These are phyloP conservation scores for Calephelis virginiensis DNA, from an alignment of 1,140 invertebrate genomes.

Conservation along the genomic window DNA sequence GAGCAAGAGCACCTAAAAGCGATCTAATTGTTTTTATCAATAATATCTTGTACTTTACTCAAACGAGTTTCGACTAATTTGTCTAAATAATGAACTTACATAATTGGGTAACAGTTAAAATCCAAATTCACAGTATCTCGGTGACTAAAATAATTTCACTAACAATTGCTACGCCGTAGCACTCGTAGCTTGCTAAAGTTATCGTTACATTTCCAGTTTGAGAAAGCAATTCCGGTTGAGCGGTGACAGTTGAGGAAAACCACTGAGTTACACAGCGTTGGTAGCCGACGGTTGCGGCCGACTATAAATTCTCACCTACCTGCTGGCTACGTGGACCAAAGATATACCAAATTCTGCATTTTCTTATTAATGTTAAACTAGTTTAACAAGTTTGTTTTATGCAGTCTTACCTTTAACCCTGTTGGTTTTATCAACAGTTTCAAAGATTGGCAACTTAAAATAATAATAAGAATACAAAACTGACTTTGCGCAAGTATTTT, in stretches of 20 bases:
- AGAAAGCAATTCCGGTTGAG: constrained; percentile 10
- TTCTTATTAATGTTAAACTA: not conserved
- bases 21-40: no score
- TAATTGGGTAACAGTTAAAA: no score
- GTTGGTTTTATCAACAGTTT: not conserved
- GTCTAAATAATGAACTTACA: no score
- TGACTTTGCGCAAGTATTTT: no score
- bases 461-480: no score
- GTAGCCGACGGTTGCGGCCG: not conserved
- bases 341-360: constrained; percentile 15
- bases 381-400: not conserved
- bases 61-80: no score
- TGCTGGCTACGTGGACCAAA: not conserved
- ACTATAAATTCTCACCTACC: constrained; percentile 7
- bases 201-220: constrained; percentile 6
- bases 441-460: no score
- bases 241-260: constrained; percentile 15
- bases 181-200: not conserved
- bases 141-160: no score
- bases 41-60: no score
- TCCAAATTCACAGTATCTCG: no score
- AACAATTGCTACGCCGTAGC: constrained; percentile 2
- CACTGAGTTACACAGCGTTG: constrained; percentile 10
- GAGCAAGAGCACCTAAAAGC: no score
- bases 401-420: not conserved